These are phyloP conservation scores for Procambarus clarkii DNA, from an alignment of 1,140 invertebrate species.

Conservation along the genomic window DNA sequence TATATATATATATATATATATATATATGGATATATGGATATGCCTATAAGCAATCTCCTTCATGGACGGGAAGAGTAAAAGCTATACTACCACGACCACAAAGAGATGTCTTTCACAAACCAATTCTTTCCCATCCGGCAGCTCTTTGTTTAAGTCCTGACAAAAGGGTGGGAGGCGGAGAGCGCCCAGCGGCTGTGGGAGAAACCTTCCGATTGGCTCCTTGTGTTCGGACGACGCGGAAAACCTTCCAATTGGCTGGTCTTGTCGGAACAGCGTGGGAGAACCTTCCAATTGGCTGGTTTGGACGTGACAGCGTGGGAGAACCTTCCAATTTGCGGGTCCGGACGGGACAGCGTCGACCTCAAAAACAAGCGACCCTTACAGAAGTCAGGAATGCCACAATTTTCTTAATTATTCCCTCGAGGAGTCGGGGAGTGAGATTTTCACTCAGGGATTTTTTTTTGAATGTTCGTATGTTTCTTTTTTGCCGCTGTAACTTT, in stretches of 20 bases:
- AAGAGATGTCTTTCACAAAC: background rate
- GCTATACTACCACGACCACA: background rate
- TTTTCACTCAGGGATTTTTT: background rate
- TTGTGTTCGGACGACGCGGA: background rate
- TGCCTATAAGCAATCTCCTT: background rate
- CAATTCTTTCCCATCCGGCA: constrained; percentile 12
- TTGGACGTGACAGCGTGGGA: background rate
- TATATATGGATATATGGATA: background rate
- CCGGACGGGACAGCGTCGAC: background rate
- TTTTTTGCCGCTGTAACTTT: background rate
- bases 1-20: constrained; percentile 7
- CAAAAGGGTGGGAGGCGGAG: constrained; percentile 6
- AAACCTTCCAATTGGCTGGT: background rate
- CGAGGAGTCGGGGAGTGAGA: background rate
- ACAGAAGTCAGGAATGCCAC: constrained; percentile 15
- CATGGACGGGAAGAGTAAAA: background rate
- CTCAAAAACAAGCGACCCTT: background rate
- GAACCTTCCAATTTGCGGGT: background rate
- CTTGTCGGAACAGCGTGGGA: background rate
- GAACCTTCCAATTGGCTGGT: background rate
- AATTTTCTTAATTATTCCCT: constrained; percentile 13
- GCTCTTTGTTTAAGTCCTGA: constrained; percentile 4
- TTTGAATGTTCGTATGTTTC: background rate
- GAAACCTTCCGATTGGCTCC: constrained; percentile 12
- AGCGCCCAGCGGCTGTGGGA: background rate